A percentile compares a stretch with the other conserved stretches of the same genome.
These are phyloP conservation scores for Ligdia adustata DNA, from an alignment of 2,888 invertebrate genomes.

Conservation along the genomic window DNA sequence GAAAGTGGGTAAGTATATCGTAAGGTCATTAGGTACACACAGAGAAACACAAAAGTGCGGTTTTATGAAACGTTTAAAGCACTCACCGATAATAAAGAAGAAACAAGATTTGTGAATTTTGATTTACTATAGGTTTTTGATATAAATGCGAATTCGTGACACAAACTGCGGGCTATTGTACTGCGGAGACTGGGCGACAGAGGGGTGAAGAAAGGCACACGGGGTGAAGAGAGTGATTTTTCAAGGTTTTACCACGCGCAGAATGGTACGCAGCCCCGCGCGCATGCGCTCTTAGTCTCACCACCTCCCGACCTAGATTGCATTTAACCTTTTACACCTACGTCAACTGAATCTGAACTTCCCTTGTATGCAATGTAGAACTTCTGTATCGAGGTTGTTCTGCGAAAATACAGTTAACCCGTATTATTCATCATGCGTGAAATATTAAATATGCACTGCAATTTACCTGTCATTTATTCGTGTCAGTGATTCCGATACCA, in stretches of 20 bases:
- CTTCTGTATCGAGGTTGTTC: too few species aligned
- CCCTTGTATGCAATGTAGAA: too few species aligned
- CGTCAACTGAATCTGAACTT: neutral
- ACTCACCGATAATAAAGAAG: constrained; percentile 65
- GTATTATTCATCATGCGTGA: too few species aligned
- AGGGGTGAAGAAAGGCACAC: neutral
- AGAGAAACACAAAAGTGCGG: constrained; percentile 15
- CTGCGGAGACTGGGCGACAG: constrained; percentile 6
- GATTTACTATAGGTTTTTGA: constrained; percentile 5
- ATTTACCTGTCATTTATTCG: too few species aligned
- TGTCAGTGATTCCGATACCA: too few species aligned
- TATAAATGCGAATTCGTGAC: neutral
- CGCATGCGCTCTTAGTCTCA: neutral
- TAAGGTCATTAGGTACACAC: constrained; percentile 16
- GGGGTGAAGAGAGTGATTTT: neutral
- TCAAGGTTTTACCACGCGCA: constrained; percentile 9
- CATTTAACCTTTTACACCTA: neutral
- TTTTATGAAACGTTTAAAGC: constrained; percentile 31
- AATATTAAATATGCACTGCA: too few species aligned
- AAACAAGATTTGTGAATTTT: constrained; percentile 55
- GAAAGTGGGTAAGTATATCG: constrained; percentile 43
- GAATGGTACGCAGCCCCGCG: neutral
- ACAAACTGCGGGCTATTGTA: constrained; percentile 5
- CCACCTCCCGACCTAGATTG: neutral
- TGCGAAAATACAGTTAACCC: too few species aligned